Evolutionary conservation across 2,113 vertebrate genomes (phyloP).

Genomic region (Dasyurus viverrinus): DNA sequence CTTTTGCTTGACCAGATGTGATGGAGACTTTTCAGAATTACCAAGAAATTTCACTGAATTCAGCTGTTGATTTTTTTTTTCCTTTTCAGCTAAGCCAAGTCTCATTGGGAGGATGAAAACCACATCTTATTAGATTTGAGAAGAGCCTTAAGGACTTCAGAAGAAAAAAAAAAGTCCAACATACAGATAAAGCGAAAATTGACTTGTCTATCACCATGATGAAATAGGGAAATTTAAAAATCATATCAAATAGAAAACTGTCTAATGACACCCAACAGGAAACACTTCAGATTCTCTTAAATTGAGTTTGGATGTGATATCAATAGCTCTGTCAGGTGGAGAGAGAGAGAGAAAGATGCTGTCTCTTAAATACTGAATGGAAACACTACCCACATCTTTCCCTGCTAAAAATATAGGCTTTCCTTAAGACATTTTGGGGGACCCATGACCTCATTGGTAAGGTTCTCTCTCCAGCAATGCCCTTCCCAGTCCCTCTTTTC

Average conservation of each 20-base stretch:
- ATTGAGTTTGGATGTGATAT: neutral
- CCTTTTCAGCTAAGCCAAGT: neutral
- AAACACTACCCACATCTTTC: neutral
- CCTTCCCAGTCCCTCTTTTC: neutral
- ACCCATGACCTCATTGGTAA: neutral
- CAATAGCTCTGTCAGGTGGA: neutral
- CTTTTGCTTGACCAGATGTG: neutral
- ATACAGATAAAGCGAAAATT: neutral
- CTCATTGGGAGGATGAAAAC: neutral
- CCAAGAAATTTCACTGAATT: neutral
- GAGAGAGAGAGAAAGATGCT: neutral
- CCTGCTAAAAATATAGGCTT: neutral
- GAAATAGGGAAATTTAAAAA: neutral
- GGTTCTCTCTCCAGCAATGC: neutral
- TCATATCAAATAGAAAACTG: neutral
- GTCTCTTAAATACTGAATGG: neutral
- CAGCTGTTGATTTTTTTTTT: neutral
- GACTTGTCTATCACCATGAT: neutral
- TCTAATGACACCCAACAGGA: neutral
- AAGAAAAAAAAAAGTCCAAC: neutral
- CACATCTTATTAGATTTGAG: neutral
- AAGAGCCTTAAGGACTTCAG: neutral
- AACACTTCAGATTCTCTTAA: neutral
- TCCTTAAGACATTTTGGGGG: neutral
- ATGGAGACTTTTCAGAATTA: neutral